Conservation (phyloP, 2,113 vertebrate genomes). For the Alethe diademata region DNA sequence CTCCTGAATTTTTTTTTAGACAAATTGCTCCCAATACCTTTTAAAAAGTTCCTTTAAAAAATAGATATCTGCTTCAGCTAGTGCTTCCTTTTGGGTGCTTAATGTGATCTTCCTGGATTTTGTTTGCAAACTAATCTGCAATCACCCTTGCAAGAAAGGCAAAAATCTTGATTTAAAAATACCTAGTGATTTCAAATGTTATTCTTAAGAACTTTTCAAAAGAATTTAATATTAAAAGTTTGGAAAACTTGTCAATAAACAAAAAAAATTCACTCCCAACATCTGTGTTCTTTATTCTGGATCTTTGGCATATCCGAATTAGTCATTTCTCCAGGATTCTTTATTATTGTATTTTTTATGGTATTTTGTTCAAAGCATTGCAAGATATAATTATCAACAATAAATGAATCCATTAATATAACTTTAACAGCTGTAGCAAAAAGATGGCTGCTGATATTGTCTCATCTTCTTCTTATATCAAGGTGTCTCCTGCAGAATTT, state of each 20-base stretch:
- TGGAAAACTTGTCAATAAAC: background rate
- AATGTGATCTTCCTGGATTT: background rate
- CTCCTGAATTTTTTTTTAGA: background rate
- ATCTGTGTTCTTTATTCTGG: background rate
- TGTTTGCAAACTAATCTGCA: background rate
- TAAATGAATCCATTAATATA: background rate
- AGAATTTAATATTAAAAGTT: background rate
- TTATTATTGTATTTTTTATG: background rate
- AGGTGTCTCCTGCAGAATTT: background rate
- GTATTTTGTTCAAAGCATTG: background rate
- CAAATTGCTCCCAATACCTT: background rate
- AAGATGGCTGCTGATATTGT: background rate
- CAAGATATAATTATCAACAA: background rate
- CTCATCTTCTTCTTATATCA: background rate
- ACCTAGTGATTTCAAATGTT: background rate
- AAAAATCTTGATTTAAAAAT: background rate
- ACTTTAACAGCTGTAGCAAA: background rate
- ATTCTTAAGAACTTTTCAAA: background rate
- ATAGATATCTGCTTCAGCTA: background rate
- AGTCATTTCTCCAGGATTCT: background rate
- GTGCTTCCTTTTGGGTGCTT: background rate
- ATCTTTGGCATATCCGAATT: background rate
- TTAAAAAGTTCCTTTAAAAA: background rate
- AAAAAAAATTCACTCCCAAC: rapidly evolving
- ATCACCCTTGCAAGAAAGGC: background rate